Evolutionary conservation across 2,113 vertebrate genomes (phyloP).

Genomic region (Vulpes ferrilata): DNA sequence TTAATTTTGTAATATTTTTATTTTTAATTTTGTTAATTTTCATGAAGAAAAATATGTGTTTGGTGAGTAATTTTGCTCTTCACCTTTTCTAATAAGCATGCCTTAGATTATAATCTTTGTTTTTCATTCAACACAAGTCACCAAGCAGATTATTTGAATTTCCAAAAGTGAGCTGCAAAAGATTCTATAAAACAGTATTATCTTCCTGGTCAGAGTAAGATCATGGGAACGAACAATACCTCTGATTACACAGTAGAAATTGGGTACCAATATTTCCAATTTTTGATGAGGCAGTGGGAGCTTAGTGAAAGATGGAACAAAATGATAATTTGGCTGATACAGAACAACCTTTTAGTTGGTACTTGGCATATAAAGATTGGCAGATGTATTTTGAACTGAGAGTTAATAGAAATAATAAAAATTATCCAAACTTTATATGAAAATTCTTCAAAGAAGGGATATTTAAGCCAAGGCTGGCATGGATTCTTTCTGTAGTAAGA

Average conservation of each 20-base stretch:
- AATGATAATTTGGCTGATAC: slow-evolving; percentile 50
- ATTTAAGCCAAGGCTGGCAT: slow-evolving; percentile 28
- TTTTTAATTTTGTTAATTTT: slow-evolving; percentile 16
- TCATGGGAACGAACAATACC: neutral
- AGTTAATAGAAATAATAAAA: slow-evolving; percentile 51
- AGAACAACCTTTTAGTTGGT: slow-evolving; percentile 38
- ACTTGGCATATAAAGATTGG: slow-evolving; percentile 53
- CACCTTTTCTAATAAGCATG: neutral
- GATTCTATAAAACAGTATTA: neutral
- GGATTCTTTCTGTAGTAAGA: neutral
- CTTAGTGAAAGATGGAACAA: slow-evolving; percentile 18
- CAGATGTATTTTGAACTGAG: slow-evolving; percentile 55
- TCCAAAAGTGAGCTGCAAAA: neutral
- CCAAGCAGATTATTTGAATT: slow-evolving; percentile 19
- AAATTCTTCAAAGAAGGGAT: slow-evolving; percentile 51
- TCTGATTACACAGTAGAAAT: neutral
- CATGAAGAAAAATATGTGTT: neutral
- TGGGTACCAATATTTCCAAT: neutral
- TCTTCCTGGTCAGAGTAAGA: neutral
- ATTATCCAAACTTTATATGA: neutral
- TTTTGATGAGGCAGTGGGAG: slow-evolving; percentile 7
- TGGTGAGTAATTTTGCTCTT: neutral
- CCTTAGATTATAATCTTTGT: neutral
- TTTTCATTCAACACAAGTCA: neutral
- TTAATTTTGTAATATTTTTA: neutral